These are phyloP conservation scores for Cygnus buccinator DNA, from an alignment of 2,113 vertebrate genomes.

Conservation along the genomic window DNA sequence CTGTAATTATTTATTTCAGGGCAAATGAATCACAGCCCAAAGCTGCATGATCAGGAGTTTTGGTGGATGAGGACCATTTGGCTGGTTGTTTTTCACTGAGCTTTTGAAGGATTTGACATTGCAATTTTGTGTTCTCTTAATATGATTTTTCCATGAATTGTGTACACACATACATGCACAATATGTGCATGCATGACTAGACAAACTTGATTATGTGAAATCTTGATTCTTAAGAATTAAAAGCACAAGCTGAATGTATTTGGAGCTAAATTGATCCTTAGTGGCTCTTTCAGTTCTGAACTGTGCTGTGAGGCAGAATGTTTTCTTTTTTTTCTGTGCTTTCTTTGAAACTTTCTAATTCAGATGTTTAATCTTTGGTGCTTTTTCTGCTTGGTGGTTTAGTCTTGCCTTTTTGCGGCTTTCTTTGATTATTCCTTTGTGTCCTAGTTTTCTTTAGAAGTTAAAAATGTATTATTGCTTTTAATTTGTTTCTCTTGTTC, in stretches of 20 bases:
- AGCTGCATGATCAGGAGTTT: not conserved
- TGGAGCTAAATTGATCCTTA: not conserved
- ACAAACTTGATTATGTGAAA: not conserved
- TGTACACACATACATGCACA: not conserved
- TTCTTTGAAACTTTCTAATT: conserved; percentile 6
- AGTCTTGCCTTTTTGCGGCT: not conserved
- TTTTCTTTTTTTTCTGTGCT: not conserved
- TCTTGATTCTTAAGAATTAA: not conserved
- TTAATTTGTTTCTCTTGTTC: not conserved
- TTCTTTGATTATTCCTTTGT: conserved; percentile 47
- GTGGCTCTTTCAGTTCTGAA: not conserved
- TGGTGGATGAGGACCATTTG: conserved; percentile 17
- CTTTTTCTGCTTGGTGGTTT: not conserved
- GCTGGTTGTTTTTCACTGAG: conserved; percentile 10
- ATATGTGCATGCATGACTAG: not conserved
- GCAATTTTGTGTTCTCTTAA: not conserved
- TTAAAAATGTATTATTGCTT: conserved; percentile 3
- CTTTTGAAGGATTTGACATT: not conserved
- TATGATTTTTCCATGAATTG: not conserved
- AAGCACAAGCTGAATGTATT: not conserved
- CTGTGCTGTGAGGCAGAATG: not conserved
- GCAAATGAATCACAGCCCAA: conserved; percentile 37
- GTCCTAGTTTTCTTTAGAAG: conserved; percentile 30
- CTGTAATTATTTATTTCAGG: conserved; percentile 58
- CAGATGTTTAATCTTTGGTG: not conserved